A percentile compares a stretch with the other conserved stretches of the same genome.
These are phyloP conservation scores for Bombus affinis DNA, from an alignment of 1,140 invertebrate species.

Conservation along the genomic window DNA sequence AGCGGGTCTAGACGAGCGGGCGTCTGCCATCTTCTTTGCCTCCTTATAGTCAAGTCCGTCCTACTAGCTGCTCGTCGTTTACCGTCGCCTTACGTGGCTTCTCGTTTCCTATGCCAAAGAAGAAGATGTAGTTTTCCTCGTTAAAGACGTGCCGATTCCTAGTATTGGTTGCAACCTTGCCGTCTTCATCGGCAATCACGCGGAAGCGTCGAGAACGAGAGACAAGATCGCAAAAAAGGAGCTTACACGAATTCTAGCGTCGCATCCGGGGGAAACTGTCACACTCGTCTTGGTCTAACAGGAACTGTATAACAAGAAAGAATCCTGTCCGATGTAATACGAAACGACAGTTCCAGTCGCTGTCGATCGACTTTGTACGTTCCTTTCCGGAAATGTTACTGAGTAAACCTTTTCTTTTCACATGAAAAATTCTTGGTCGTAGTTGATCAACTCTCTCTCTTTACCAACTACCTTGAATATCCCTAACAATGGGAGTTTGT, in stretches of 20 bases:
- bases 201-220: slow-evolving; percentile 19
- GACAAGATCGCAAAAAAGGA: background rate
- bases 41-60: slow-evolving; percentile 64
- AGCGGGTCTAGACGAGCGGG: slow-evolving; percentile 66
- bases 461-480: too few species aligned
- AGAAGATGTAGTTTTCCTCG: slow-evolving; percentile 52
- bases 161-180: slow-evolving; percentile 15
- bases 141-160: slow-evolving; percentile 49
- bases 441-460: background rate
- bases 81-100: slow-evolving; percentile 52
- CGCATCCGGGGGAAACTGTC: background rate
- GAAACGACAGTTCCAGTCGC: background rate
- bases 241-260: background rate
- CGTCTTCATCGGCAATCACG: slow-evolving; percentile 19
- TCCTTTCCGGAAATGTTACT: background rate
- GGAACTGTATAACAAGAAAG: background rate
- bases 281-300: slow-evolving; percentile 29
- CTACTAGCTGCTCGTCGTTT: slow-evolving; percentile 20
- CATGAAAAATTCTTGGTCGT: background rate
- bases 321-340: background rate
- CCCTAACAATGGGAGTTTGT: background rate
- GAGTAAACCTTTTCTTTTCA: background rate
- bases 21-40: slow-evolving; percentile 66
- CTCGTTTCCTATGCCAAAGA: slow-evolving; percentile 27
- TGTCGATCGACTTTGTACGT: slow-evolving; percentile 6